phyloP scores from a whole-genome alignment of 2,888 invertebrate genomes.

The Melanophora roralis region DNA sequence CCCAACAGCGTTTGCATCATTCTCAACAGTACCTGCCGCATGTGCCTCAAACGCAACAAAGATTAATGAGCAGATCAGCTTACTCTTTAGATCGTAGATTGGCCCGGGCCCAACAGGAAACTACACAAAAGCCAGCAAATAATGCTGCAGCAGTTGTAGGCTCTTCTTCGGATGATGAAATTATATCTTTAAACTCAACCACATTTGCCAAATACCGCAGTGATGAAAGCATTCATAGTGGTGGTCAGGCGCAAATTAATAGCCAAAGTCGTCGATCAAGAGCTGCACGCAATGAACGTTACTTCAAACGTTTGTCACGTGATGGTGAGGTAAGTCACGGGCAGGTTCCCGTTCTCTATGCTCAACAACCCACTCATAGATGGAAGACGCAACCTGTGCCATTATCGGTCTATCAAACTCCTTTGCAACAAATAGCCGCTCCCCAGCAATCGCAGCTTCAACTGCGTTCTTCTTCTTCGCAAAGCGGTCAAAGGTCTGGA shows the following conservation, averaged over 20 bases:
- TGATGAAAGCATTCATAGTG: slow-evolving; percentile 82
- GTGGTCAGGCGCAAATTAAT: slow-evolving; percentile 78
- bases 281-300: slow-evolving; percentile 87
- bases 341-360: slow-evolving; percentile 69
- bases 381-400: slow-evolving; percentile 76
- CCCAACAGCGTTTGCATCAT: slow-evolving; percentile 59
- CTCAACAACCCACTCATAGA: slow-evolving; percentile 78
- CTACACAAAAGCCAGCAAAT: slow-evolving; percentile 65
- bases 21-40: slow-evolving; percentile 59
- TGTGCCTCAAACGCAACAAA: slow-evolving; percentile 58
- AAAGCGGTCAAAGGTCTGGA: slow-evolving; percentile 41
- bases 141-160: slow-evolving; percentile 65
- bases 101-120: slow-evolving; percentile 39
- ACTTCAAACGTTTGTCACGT: slow-evolving; percentile 85
- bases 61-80: slow-evolving; percentile 67
- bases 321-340: slow-evolving; percentile 80
- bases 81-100: slow-evolving; percentile 73
- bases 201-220: slow-evolving; percentile 83
- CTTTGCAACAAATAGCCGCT: slow-evolving; percentile 28
- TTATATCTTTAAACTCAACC: slow-evolving; percentile 83
- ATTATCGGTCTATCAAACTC: slow-evolving; percentile 76
- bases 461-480: slow-evolving; percentile 30
- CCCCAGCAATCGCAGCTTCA: slow-evolving; percentile 54
- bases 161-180: slow-evolving; percentile 70
- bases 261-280: slow-evolving; percentile 82